Conservation (phyloP, 1,140 invertebrate genomes). For the Hyposmocoma kahamanoa region DNA sequence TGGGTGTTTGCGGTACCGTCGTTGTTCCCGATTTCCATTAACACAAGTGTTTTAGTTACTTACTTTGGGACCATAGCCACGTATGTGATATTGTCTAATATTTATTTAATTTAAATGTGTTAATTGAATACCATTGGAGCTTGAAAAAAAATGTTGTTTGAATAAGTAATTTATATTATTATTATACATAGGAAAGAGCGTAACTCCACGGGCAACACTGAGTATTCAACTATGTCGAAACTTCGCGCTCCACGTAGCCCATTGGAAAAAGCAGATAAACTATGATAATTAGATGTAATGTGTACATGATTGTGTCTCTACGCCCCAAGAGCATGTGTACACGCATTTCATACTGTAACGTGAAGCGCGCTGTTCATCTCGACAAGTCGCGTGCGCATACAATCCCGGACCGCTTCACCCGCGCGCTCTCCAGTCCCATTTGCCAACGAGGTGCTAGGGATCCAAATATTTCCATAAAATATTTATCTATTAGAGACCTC, state of each 20-base stretch:
- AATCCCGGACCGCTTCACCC: neutral
- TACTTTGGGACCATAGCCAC: no score
- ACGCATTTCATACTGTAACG: conserved; percentile 37
- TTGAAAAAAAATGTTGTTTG: no score
- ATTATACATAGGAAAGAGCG: no score
- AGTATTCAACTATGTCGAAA: conserved; percentile 41
- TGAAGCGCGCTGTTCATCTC: conserved; percentile 16
- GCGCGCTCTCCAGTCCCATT: conserved; percentile 24
- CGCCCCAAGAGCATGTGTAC: conserved; percentile 25
- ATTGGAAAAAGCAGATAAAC: conserved; percentile 70
- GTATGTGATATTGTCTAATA: no score
- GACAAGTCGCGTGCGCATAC: conserved; percentile 15
- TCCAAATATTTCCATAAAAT: conserved; percentile 49
- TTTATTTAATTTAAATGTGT: no score
- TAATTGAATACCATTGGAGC: no score
- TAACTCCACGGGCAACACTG: neutral
- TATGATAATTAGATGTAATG: conserved; percentile 65
- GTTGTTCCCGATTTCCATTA: no score
- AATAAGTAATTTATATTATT: no score
- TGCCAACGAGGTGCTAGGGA: conserved; percentile 37
- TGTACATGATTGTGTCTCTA: conserved; percentile 44
- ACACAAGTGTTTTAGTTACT: no score
- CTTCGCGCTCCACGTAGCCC: conserved; percentile 56
- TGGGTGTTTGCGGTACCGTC: no score
- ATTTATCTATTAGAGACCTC: conserved; percentile 51